Conservation (phyloP, 1,140 invertebrate genomes). For the Atta colombica region DNA sequence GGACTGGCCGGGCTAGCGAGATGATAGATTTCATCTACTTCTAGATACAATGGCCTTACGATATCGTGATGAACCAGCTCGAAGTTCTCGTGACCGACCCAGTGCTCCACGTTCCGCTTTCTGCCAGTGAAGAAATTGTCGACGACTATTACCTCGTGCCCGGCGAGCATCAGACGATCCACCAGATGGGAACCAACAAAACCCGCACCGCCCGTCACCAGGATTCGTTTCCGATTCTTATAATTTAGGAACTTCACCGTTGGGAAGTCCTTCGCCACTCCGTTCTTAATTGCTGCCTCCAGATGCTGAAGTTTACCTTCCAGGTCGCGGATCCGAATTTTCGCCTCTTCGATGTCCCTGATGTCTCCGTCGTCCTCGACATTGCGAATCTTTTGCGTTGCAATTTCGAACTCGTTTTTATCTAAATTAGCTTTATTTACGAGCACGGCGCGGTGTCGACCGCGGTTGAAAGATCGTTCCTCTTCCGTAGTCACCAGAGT, state of each 20-base stretch:
- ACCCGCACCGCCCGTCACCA: constrained; percentile 98
- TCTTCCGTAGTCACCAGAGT: constrained; percentile 80
- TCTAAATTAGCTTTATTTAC: constrained; percentile 26
- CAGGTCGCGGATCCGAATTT: constrained; percentile 89
- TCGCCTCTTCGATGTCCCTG: constrained; percentile 88
- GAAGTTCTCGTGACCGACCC: constrained; percentile 99
- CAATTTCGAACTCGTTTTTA: constrained; percentile 63
- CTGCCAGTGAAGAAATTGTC: constrained; percentile 99
- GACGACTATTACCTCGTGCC: constrained; percentile 99
- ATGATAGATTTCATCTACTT: constrained; percentile 99
- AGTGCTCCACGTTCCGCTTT: constrained; percentile 99
- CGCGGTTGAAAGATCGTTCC: constrained; percentile 65
- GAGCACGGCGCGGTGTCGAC: constrained; percentile 25
- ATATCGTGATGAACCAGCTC: constrained; percentile 99
- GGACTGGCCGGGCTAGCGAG: constrained; percentile 99
- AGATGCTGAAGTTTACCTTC: constrained; percentile 91
- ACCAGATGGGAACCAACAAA: constrained; percentile 99
- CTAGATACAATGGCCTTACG: constrained; percentile 98
- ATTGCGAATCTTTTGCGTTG: constrained; percentile 56
- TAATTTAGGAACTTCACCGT: constrained; percentile 96
- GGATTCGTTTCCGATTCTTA: constrained; percentile 95
- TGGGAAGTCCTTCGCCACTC: constrained; percentile 94
- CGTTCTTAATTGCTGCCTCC: constrained; percentile 87
- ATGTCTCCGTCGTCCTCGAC: constrained; percentile 82
- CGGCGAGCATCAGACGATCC: constrained; percentile 97